Evolutionary conservation across 2,797 vertebrate genomes (phyloP).

Genomic region (Linurgus olivaceus): DNA sequence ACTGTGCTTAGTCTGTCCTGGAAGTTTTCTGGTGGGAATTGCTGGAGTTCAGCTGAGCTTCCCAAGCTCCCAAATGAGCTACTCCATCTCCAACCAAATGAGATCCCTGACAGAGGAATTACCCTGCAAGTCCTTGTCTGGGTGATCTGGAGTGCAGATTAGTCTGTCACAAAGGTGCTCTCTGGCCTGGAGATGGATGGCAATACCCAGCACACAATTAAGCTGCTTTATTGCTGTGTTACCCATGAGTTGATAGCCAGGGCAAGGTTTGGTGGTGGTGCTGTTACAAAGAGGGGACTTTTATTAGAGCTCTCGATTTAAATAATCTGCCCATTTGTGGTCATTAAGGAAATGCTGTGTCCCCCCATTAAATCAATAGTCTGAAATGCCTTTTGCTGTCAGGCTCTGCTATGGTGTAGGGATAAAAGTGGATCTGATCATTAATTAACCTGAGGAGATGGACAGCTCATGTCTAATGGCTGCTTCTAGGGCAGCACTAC

Average conservation of each 20-base stretch:
- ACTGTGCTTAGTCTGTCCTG: neutral
- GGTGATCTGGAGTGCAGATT: neutral
- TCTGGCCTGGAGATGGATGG: neutral
- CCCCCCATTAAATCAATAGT: neutral
- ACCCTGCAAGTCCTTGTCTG: neutral
- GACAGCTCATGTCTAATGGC: neutral
- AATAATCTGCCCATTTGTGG: neutral
- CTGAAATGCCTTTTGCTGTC: neutral
- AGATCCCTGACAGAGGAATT: neutral
- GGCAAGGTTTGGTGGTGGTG: neutral
- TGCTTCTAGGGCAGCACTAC: neutral
- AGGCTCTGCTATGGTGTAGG: neutral
- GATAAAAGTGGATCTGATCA: conserved; percentile 6
- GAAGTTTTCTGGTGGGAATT: neutral
- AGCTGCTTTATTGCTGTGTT: neutral
- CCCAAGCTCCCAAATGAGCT: neutral
- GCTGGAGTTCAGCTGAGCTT: neutral
- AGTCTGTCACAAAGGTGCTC: neutral
- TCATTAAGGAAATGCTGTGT: neutral
- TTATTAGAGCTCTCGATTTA: neutral
- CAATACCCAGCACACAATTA: neutral
- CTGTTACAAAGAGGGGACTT: neutral
- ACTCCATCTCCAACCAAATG: neutral
- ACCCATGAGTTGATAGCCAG: neutral
- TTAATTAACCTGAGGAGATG: conserved; percentile 22